Percentiles rank a stretch among this genome's conserved stretches.
These are phyloP conservation scores for Agelastica alni DNA, from an alignment of 2,888 invertebrate species.

Conservation along the genomic window DNA sequence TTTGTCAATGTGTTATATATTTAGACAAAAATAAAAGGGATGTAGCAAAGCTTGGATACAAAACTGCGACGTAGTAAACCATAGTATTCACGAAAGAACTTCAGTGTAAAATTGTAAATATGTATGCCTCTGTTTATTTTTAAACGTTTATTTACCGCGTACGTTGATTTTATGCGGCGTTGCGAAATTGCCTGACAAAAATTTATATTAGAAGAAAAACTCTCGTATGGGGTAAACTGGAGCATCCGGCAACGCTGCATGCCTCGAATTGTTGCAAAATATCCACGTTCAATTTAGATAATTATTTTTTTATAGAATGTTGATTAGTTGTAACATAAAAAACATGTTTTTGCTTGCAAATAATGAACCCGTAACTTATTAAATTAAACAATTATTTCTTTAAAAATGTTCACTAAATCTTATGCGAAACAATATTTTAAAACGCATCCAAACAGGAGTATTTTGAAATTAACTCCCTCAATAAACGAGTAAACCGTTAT, in stretches of 20 bases:
- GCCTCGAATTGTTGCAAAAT: slow-evolving; percentile 1
- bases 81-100: slow-evolving; percentile 34
- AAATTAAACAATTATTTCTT: too few relatives aligned
- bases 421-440: too few relatives aligned
- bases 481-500: too few relatives aligned
- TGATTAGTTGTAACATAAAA: slow-evolving; percentile 19
- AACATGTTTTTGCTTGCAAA: slow-evolving; percentile 6
- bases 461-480: too few relatives aligned
- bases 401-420: too few relatives aligned
- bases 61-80: slow-evolving; percentile 35
- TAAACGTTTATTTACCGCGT: slow-evolving; percentile 7
- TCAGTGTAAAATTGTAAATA: slow-evolving; percentile 49
- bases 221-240: too few relatives aligned
- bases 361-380: slow-evolving; percentile 3
- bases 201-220: too few relatives aligned
- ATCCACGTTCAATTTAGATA: slow-evolving; percentile 6
- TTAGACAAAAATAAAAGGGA: slow-evolving; percentile 27
- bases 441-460: too few relatives aligned
- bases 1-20: slow-evolving; percentile 36
- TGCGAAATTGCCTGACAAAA: background rate
- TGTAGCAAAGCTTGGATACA: slow-evolving; percentile 34
- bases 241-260: background rate
- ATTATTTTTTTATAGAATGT: slow-evolving; percentile 22
- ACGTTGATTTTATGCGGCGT: background rate
- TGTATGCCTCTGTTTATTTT: slow-evolving; percentile 36